Evolutionary conservation across 2,113 vertebrate genomes (phyloP).

Genomic region (Clupea harengus): DNA sequence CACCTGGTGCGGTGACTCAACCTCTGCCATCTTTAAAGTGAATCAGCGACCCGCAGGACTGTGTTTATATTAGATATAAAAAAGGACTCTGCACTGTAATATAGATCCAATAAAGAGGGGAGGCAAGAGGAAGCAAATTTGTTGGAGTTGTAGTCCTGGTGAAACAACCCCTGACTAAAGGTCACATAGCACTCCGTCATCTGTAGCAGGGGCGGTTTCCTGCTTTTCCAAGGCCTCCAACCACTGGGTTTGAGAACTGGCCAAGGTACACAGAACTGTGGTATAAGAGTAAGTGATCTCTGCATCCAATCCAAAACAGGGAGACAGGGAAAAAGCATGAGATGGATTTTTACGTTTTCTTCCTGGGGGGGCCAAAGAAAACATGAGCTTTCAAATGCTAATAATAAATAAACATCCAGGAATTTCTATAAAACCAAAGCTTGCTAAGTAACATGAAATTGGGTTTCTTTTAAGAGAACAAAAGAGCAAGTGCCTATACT

Average conservation of each 20-base stretch:
- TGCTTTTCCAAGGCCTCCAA: slow-evolving; percentile 22
- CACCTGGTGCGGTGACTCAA: slow-evolving; percentile 67
- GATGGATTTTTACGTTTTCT: slow-evolving; percentile 33
- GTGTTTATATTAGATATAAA: slow-evolving; percentile 69
- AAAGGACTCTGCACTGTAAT: slow-evolving; percentile 45
- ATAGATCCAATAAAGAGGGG: slow-evolving; percentile 62
- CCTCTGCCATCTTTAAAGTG: slow-evolving; percentile 68
- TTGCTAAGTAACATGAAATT: neutral
- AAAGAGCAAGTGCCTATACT: slow-evolving; percentile 41
- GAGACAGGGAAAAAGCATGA: slow-evolving; percentile 44
- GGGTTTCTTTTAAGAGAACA: neutral
- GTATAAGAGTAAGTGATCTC: slow-evolving; percentile 42
- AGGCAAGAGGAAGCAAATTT: slow-evolving; percentile 34
- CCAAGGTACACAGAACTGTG: slow-evolving; percentile 38
- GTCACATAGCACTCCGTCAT: slow-evolving; percentile 54
- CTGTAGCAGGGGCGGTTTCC: slow-evolving; percentile 34
- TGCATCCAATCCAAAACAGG: slow-evolving; percentile 37
- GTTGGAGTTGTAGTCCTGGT: slow-evolving; percentile 53
- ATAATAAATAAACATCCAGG: neutral
- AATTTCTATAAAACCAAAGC: neutral
- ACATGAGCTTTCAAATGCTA: slow-evolving; percentile 9
- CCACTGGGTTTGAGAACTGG: slow-evolving; percentile 44
- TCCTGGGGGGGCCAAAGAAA: slow-evolving; percentile 40
- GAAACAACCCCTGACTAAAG: slow-evolving; percentile 48
- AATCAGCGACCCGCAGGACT: slow-evolving; percentile 67